Conservation (phyloP, 2,113 vertebrate genomes). For the Clupea harengus region DNA sequence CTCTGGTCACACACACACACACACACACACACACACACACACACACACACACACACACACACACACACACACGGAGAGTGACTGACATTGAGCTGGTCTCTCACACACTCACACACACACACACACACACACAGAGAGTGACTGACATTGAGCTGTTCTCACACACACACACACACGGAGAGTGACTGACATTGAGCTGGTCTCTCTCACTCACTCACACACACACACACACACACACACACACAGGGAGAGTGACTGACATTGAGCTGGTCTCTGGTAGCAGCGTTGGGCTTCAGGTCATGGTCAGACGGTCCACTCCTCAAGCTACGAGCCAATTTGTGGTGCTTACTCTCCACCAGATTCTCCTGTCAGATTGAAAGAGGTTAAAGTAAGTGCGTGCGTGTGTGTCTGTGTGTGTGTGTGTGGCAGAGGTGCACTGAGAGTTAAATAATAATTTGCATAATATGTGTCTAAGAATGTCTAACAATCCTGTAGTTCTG, state of each 20-base stretch:
- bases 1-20: no score
- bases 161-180: no score
- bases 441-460: no score
- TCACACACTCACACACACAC: conserved; percentile 16
- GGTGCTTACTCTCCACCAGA: conserved; percentile 97
- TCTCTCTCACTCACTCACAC: no score
- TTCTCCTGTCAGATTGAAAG: conserved; percentile 80
- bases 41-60: no score
- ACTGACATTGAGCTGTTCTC: conserved; percentile 95
- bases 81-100: conserved; percentile 95
- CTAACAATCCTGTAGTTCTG: no score
- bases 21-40: no score
- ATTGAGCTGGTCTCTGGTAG: conserved; percentile 94
- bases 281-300: conserved; percentile 96
- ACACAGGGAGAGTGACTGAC: conserved; percentile 65
- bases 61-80: no score
- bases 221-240: no score
- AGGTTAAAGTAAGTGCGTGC: neutral
- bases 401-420: neutral
- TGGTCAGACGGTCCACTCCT: conserved; percentile 96
- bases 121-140: no score
- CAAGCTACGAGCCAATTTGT: conserved; percentile 96
- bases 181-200: no score
- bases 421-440: neutral
- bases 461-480: no score